Conservation (phyloP, 1,140 invertebrate species). For the Xylocopa sonorina region DNA sequence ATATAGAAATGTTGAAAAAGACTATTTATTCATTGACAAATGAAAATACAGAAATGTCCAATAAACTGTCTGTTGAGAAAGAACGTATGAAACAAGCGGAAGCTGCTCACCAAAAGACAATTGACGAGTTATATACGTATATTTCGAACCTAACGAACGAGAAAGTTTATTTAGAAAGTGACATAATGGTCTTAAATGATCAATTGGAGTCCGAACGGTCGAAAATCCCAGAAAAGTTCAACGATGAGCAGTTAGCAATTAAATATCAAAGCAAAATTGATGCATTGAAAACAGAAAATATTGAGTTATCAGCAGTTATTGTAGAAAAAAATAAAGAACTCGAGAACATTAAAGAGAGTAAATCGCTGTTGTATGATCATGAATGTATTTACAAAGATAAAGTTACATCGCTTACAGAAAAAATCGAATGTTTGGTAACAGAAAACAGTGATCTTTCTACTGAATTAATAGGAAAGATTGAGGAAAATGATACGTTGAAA, state of each 20-base stretch:
- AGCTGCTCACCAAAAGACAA: constrained; percentile 46
- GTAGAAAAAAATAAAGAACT: constrained; percentile 57
- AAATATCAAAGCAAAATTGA: constrained; percentile 63
- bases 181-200: constrained; percentile 43
- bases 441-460: constrained; percentile 52
- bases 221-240: constrained; percentile 41
- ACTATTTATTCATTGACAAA: constrained; percentile 71
- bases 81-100: constrained; percentile 49
- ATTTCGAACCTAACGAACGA: constrained; percentile 59
- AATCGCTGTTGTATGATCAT: constrained; percentile 46
- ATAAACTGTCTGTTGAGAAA: constrained; percentile 66
- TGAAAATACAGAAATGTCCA: constrained; percentile 73
- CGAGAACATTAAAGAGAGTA: constrained; percentile 61
- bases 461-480: constrained; percentile 47
- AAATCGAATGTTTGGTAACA: constrained; percentile 14
- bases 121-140: constrained; percentile 53
- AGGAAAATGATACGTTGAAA: constrained; percentile 47
- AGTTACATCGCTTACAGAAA: constrained; percentile 41
- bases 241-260: constrained; percentile 20
- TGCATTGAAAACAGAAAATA: constrained; percentile 72
- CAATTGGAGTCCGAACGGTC: constrained; percentile 38
- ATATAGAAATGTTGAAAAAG: constrained; percentile 69
- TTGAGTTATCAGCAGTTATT: constrained; percentile 65
- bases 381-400: constrained; percentile 47
- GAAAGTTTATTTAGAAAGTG: constrained; percentile 59